A percentile compares a stretch with the other conserved stretches of the same genome.
Conservation (phyloP, 1,140 invertebrate genomes). For the Orussus abietinus region DNA sequence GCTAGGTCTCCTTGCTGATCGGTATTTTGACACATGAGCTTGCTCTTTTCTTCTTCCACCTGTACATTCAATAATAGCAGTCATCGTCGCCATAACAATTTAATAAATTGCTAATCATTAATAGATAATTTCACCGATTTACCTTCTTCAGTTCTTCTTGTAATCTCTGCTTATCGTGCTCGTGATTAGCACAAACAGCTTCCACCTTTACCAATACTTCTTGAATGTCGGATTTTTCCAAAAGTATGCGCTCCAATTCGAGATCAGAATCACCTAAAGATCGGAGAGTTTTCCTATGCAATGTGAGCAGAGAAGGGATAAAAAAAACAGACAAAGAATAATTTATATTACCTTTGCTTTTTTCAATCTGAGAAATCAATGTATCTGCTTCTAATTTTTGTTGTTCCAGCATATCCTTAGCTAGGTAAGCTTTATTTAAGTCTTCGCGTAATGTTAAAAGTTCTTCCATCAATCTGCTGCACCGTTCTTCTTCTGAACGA, state of each 20-base stretch:
- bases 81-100: slow-evolving; percentile 2
- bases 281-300: too few species aligned
- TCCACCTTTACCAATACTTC: slow-evolving; percentile 71
- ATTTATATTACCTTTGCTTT: slow-evolving; percentile 60
- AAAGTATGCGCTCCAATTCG: slow-evolving; percentile 65
- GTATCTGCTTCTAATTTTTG: slow-evolving; percentile 72
- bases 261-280: slow-evolving; percentile 71
- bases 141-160: slow-evolving; percentile 68
- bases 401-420: slow-evolving; percentile 73
- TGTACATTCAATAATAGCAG: slow-evolving; percentile 39
- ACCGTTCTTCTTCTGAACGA: slow-evolving; percentile 71
- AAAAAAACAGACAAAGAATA: slow-evolving; percentile 13
- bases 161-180: slow-evolving; percentile 68
- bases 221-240: slow-evolving; percentile 71
- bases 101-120: neutral
- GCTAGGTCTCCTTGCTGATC: slow-evolving; percentile 71
- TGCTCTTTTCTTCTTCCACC: slow-evolving; percentile 66
- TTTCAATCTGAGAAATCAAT: slow-evolving; percentile 70
- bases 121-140: slow-evolving; percentile 10
- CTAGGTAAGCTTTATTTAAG: slow-evolving; percentile 66
- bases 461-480: slow-evolving; percentile 71
- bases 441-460: slow-evolving; percentile 70
- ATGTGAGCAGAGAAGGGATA: too few species aligned
- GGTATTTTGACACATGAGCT: slow-evolving; percentile 63
- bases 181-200: slow-evolving; percentile 60